Evolutionary conservation across 2,888 invertebrate species (phyloP).

Genomic region (Epistrophe grossulariae): DNA sequence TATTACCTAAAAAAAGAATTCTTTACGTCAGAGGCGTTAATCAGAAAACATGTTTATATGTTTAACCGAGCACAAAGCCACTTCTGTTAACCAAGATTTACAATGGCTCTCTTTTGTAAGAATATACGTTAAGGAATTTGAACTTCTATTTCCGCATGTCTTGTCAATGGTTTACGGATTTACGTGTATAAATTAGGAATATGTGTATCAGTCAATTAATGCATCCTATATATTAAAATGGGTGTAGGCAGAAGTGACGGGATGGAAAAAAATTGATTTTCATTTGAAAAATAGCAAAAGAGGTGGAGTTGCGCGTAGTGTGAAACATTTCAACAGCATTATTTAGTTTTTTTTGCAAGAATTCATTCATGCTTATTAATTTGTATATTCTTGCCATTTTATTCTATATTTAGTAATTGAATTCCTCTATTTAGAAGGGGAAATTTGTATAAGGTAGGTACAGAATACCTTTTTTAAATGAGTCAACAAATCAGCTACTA

Average conservation of each 20-base stretch:
- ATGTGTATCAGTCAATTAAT: neutral
- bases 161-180: neutral
- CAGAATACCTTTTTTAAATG: too few relatives aligned
- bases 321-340: too few relatives aligned
- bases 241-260: neutral
- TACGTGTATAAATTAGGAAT: neutral
- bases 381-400: too few relatives aligned
- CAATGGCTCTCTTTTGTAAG: neutral
- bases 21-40: conserved; percentile 11
- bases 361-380: too few relatives aligned
- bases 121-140: neutral
- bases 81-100: neutral
- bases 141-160: neutral
- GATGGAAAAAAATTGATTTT: neutral
- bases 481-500: too few relatives aligned
- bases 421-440: too few relatives aligned
- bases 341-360: too few relatives aligned
- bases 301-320: too few relatives aligned
- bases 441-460: too few relatives aligned
- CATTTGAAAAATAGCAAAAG: too few relatives aligned
- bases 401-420: too few relatives aligned
- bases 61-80: neutral
- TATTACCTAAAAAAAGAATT: neutral
- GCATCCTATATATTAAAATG: neutral
- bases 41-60: neutral